Percentiles rank a stretch among this genome's conserved stretches.
Conservation (phyloP, 2,888 invertebrate species). For the Lacanobia oleracea region DNA sequence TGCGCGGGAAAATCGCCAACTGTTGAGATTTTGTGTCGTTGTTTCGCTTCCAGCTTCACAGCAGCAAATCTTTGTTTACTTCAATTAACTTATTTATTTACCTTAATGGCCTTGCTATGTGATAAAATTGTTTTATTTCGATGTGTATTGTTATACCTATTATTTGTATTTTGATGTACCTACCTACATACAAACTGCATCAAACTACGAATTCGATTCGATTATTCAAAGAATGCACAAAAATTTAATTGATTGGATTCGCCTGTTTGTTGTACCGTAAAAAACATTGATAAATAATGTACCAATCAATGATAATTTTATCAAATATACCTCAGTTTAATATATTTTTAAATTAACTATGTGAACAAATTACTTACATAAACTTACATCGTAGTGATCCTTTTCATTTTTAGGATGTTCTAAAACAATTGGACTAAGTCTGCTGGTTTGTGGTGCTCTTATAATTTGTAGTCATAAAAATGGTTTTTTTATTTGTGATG, state of each 20-base stretch:
- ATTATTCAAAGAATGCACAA: not conserved
- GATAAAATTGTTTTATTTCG: not conserved
- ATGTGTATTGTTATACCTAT: not conserved
- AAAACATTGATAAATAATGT: constrained; percentile 1
- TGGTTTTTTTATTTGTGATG: no score
- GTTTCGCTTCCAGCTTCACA: not conserved
- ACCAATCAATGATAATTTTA: not conserved
- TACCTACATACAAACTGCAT: not conserved
- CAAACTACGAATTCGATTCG: not conserved
- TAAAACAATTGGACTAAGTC: not conserved
- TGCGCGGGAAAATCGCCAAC: constrained; percentile 55
- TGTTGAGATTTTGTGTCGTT: constrained; percentile 3
- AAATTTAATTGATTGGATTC: not conserved
- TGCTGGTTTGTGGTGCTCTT: no score
- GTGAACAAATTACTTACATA: no score
- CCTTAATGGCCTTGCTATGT: not conserved
- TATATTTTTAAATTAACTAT: no score
- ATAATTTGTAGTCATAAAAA: no score
- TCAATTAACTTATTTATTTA: constrained; percentile 4
- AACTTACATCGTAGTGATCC: no score
- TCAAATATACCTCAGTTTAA: no score
- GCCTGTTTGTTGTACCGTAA: not conserved
- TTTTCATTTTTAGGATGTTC: not conserved
- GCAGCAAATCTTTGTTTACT: constrained; percentile 5
- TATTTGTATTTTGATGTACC: not conserved